Evolutionary conservation across 2,113 vertebrate genomes (phyloP), one percentile per base, ranked within the genome.

Genomic region (Calypte anna): DNA sequence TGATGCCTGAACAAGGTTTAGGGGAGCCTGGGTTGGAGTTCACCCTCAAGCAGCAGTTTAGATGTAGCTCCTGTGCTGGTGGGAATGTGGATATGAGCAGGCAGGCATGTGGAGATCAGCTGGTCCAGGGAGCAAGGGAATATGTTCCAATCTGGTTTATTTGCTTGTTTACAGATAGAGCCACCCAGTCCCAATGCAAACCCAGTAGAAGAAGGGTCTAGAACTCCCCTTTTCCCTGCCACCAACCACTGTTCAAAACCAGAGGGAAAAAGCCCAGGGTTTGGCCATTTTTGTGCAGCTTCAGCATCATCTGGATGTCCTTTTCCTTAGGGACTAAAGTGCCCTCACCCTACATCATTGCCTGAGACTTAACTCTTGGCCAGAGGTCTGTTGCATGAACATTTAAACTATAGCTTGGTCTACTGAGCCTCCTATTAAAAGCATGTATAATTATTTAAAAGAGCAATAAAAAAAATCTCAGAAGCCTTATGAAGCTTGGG

Each of bases 401-500:
- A 3, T 17, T 36, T 36, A 33, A 69, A 93, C 73, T 76, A 69
- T 82, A 69, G 5, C 72, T 90, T 62, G 22, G 5, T 73, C 38
- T 48, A 40, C 63, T 38, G 38, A 90, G 48, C 76, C 46, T 82
- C 21, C 62, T 12, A 9, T n/a, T 58, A 28, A 82, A 85, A n/a
- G 40, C 48, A 90, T 76, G 79, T 88, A 43, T 22, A 74, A 21
- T 70, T 86, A n/a, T 80, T 90, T 88, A 55, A 74, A 82, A 57
- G 44, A 57, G 44, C 55, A 83, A 22, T 93, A 78, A 93, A 94
- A 76, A 19, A 78, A 21, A 25, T 68, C 63, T 88, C 57, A 38
- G 12, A 95, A 93, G 64, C 33, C 58, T 85, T 86, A 75, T 64
- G 82, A 97, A 83, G 36, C 44, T 62, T 72, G 61, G 10, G 44